A percentile compares a stretch with the other conserved stretches of the same genome.
Conservation (phyloP, 2,888 invertebrate genomes). For the Agriotes lineatus region DNA sequence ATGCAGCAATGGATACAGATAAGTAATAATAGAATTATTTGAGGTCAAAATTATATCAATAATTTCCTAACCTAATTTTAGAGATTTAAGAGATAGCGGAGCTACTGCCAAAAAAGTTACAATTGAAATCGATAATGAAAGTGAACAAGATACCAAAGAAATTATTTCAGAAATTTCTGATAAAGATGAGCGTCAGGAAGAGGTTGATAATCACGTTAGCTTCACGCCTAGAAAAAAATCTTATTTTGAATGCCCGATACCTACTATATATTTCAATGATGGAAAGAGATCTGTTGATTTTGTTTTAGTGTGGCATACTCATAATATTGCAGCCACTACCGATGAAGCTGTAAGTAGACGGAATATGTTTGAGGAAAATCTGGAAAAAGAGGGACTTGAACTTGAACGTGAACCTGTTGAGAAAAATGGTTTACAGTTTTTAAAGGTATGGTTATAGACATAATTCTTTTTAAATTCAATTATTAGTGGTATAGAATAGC, state of each 20-base stretch:
- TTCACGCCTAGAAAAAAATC: slow-evolving; percentile 38
- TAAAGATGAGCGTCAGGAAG: slow-evolving; percentile 31
- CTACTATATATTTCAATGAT: slow-evolving; percentile 78
- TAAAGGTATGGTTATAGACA: too few species aligned
- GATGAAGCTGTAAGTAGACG: slow-evolving; percentile 67
- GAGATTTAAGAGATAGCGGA: slow-evolving; percentile 26
- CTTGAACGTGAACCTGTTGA: slow-evolving; percentile 79
- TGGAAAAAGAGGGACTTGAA: slow-evolving; percentile 80
- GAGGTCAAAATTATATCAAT: not conserved
- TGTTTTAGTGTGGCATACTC: slow-evolving; percentile 81
- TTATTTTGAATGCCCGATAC: slow-evolving; percentile 61
- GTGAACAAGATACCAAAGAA: slow-evolving; percentile 13
- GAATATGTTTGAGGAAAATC: slow-evolving; percentile 77
- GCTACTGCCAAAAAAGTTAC: slow-evolving; percentile 4
- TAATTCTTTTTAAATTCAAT: too few species aligned
- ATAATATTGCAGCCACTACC: slow-evolving; percentile 67
- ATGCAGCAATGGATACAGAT: slow-evolving; percentile 73
- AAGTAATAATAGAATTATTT: slow-evolving; percentile 62
- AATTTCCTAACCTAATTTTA: slow-evolving; percentile 24
- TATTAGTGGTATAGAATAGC: too few species aligned
- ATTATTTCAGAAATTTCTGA: slow-evolving; percentile 13
- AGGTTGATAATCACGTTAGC: not conserved
- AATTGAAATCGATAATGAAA: slow-evolving; percentile 14
- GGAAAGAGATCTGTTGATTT: slow-evolving; percentile 81
- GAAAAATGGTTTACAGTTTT: slow-evolving; percentile 79